Evolutionary conservation across 2,888 invertebrate species (phyloP).

Genomic region (Fissipunctia ypsillon): DNA sequence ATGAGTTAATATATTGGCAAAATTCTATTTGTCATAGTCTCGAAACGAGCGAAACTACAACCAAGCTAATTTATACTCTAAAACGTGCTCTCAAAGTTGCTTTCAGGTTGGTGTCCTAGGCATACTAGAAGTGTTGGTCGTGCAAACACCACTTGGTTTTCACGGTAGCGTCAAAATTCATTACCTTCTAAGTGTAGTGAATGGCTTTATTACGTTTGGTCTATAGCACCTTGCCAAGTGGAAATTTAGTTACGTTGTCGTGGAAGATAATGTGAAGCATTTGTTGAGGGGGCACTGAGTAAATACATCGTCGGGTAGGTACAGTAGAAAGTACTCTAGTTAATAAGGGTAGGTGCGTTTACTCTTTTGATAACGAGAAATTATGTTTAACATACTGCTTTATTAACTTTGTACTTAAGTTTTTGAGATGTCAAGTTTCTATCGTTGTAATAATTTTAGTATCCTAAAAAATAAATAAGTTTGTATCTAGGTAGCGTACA

Average conservation of each 20-base stretch:
- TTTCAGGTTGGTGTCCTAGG: slow-evolving; percentile 23
- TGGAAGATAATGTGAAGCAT: slow-evolving; percentile 51
- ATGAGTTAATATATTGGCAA: slow-evolving; percentile 56
- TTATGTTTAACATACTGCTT: slow-evolving; percentile 6
- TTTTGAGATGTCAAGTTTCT: background rate
- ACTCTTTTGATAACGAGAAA: slow-evolving; percentile 28
- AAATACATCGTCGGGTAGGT: slow-evolving; percentile 27
- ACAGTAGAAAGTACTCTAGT: slow-evolving; percentile 9
- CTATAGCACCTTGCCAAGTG: slow-evolving; percentile 48
- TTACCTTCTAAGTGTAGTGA: slow-evolving; percentile 66
- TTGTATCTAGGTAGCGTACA: background rate
- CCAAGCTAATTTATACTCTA: slow-evolving; percentile 24
- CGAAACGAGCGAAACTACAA: slow-evolving; percentile 11
- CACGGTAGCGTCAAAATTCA: slow-evolving; percentile 67
- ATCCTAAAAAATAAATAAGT: background rate
- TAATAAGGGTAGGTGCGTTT: slow-evolving; percentile 2
- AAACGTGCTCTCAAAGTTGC: slow-evolving; percentile 11
- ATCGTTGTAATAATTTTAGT: background rate
- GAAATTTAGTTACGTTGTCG: slow-evolving; percentile 58
- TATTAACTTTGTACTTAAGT: slow-evolving; percentile 7
- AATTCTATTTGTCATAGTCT: slow-evolving; percentile 57
- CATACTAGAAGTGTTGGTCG: slow-evolving; percentile 44
- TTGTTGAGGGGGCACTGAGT: slow-evolving; percentile 40
- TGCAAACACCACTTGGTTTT: slow-evolving; percentile 62
- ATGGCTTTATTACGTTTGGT: slow-evolving; percentile 64